Base-by-base conservation (phyloP, 2,113 vertebrate genomes). In the Periophthalmus modestus region DNA sequence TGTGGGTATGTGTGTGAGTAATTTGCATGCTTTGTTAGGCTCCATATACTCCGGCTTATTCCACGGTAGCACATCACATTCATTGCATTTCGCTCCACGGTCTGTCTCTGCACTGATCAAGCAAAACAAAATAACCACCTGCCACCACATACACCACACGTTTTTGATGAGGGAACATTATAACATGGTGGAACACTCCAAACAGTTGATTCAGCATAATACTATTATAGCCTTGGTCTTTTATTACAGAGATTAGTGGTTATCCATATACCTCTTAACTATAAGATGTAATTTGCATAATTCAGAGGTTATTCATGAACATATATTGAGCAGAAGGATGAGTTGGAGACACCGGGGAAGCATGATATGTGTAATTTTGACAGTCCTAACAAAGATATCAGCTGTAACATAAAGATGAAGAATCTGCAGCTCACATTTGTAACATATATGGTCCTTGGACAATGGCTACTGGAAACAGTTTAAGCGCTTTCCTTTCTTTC, bases 21-120 rank as follows among this genome's bases (percentile, higher is more conserved):
- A 76, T 77, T 48, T 28, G 11, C 33, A 28, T 21, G 59, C 19
- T 68, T 28, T 28, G 14, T 43, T 70, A 48, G 24, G 50, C 21
- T 52, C 58, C 46, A 47, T 72, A 47, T 61, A 28, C 33, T 24
- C 55, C 11, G 50, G 6, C 28, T 59, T 50, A 59, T 58, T 58
- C 28, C 50, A 50, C 28, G 47, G 54, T 23, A 47, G 28, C 28
- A 28, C 28, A 28, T 28, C 28, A 3, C 28, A 28, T 28, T 28
- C 34, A 47, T 34, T 23, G 47, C 12, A 57, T 36, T 39, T 34
- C 33, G 0, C 43, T 14, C 43, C 58, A n/a, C n/a, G 6, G 39
- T 28, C 66, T 11, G 11, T 48, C 68, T 24, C 14, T 43, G 39
- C 16, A 19, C 10, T 2, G 12, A 15, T 12, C 21, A 24, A 15